Evolutionary conservation across 2,113 vertebrate genomes (phyloP).

Genomic region (Loxodonta africana): DNA sequence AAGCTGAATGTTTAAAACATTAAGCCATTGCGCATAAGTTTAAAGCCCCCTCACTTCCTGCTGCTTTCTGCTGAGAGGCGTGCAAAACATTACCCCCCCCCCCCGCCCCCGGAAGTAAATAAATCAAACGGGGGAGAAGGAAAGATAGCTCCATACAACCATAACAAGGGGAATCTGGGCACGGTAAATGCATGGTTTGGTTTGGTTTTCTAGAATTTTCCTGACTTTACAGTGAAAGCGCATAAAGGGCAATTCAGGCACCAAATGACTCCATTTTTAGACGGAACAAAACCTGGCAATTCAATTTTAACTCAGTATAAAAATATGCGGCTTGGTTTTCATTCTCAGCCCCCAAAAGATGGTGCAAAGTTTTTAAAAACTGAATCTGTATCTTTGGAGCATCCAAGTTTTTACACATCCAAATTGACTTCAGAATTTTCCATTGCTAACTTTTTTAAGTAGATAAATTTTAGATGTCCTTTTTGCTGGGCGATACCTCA

Average conservation of each 20-base stretch:
- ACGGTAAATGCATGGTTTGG: not conserved
- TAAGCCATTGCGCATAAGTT: not conserved
- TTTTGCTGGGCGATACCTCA: constrained; percentile 43
- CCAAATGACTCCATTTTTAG: constrained; percentile 67
- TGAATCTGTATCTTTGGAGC: constrained; percentile 46
- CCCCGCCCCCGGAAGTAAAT: constrained; percentile 18
- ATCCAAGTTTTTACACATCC: constrained; percentile 56
- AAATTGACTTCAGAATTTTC: constrained; percentile 63
- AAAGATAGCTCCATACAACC: not conserved
- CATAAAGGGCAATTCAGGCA: constrained; percentile 1
- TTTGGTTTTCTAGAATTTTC: constrained; percentile 17
- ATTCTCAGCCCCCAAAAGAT: constrained; percentile 60
- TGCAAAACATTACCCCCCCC: constrained; percentile 25
- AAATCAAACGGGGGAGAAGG: constrained; percentile 29
- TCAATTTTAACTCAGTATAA: constrained; percentile 69
- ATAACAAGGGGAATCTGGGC: not conserved
- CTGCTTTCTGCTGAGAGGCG: constrained; percentile 11
- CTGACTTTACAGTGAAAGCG: constrained; percentile 27
- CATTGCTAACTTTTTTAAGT: constrained; percentile 41
- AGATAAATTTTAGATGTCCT: not conserved
- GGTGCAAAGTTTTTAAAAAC: constrained; percentile 51
- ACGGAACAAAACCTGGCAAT: constrained; percentile 58
- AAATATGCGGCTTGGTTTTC: constrained; percentile 64
- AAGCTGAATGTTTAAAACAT: not conserved
- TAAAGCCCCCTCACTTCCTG: constrained; percentile 15